Conservation (phyloP, 2,113 vertebrate species). For the Campylomormyrus numenius region DNA sequence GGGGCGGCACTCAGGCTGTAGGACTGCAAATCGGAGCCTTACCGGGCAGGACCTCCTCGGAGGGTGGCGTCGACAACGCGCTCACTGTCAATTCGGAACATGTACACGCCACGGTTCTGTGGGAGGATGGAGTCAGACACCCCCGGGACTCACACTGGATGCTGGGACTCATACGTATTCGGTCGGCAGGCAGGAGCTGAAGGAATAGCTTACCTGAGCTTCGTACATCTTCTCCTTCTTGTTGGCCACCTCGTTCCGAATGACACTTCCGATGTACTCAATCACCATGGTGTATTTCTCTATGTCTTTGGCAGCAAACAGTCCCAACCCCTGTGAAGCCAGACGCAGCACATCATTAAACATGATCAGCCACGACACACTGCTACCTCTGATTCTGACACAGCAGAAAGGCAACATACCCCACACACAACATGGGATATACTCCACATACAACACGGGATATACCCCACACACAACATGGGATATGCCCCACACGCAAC, state of each 20-base stretch:
- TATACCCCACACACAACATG: too few relatives aligned
- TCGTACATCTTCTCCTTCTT: slow-evolving; percentile 93
- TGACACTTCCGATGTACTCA: slow-evolving; percentile 94
- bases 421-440: neutral
- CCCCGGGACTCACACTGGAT: neutral
- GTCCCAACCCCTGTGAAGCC: slow-evolving; percentile 77
- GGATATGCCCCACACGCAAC: neutral
- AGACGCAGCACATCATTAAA: neutral
- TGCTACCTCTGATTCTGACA: neutral
- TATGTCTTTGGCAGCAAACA: slow-evolving; percentile 93
- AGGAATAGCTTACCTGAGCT: slow-evolving; percentile 67
- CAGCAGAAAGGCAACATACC: neutral
- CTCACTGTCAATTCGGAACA: slow-evolving; percentile 96
- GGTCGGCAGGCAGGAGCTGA: neutral
- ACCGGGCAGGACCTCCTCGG: slow-evolving; percentile 92
- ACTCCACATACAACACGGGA: neutral
- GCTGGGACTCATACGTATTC: neutral
- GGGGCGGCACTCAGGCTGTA: neutral
- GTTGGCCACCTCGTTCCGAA: slow-evolving; percentile 93
- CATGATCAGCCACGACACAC: neutral
- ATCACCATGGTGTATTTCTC: slow-evolving; percentile 99
- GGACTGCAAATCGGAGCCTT: slow-evolving; percentile 25
- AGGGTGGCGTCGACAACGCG: slow-evolving; percentile 93
- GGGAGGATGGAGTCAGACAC: neutral
- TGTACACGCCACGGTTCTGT: slow-evolving; percentile 96